Conservation (phyloP, 2,797 vertebrate genomes). For the Australoheros facetus region DNA sequence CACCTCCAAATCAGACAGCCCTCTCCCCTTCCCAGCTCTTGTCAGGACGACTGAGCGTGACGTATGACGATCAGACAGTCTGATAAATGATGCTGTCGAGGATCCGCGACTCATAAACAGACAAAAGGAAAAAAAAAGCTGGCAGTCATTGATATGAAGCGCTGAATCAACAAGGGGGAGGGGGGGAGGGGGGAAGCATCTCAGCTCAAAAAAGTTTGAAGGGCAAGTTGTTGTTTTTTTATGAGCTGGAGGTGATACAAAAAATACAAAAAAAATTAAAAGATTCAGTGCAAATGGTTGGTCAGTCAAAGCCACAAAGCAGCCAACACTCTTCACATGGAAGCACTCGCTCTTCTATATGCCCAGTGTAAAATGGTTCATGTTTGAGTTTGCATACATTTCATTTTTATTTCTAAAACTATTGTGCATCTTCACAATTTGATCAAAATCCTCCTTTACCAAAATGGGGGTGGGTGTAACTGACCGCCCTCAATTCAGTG, state of each 20-base stretch:
- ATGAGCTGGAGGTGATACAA: background rate
- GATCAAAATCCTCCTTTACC: background rate
- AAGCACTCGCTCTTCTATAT: background rate
- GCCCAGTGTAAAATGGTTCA: background rate
- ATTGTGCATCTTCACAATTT: background rate
- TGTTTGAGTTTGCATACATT: background rate
- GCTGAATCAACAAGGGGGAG: constrained; percentile 16
- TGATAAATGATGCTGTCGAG: constrained; percentile 55
- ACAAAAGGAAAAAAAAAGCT: constrained; percentile 18
- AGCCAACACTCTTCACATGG: background rate
- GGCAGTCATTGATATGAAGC: constrained; percentile 40
- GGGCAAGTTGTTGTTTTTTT: background rate
- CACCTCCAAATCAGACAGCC: constrained; percentile 42
- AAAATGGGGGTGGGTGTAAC: background rate
- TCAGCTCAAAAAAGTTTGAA: constrained; percentile 16
- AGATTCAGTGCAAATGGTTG: background rate
- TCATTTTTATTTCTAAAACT: background rate
- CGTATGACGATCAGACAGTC: constrained; percentile 44
- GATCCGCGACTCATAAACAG: constrained; percentile 34
- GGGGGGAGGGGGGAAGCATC: background rate
- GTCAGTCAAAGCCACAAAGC: too few relatives aligned
- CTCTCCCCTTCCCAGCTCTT: constrained; percentile 10
- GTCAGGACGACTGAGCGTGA: constrained; percentile 52
- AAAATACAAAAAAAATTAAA: background rate
- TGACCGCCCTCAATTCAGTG: background rate